phyloP scores from a whole-genome alignment of 2,888 invertebrate species.

The Portevinia maculata region DNA sequence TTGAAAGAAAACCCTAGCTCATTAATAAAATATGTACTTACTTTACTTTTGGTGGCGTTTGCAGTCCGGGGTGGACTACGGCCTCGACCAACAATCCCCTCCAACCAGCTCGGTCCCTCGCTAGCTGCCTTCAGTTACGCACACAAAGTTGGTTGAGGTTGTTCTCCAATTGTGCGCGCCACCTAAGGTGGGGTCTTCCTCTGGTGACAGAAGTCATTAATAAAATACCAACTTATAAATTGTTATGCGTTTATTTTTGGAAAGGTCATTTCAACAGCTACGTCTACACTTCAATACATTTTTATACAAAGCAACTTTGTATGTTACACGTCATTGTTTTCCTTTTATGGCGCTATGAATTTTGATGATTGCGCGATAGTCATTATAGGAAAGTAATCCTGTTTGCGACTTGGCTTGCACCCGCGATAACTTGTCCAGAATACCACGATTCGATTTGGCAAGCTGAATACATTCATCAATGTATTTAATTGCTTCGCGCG shows the following conservation, averaged over 20 bases:
- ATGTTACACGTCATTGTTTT: slow-evolving; percentile 66
- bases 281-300: slow-evolving; percentile 51
- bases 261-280: slow-evolving; percentile 56
- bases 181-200: too few species aligned
- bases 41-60: too few species aligned
- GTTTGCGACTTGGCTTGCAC: slow-evolving; percentile 78
- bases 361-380: slow-evolving; percentile 80
- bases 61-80: too few species aligned
- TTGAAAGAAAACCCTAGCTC: too few species aligned
- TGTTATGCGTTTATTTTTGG: slow-evolving; percentile 38
- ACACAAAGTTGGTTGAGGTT: too few species aligned
- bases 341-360: slow-evolving; percentile 78
- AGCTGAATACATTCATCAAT: slow-evolving; percentile 77
- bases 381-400: slow-evolving; percentile 81
- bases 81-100: too few species aligned
- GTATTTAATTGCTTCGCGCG: slow-evolving; percentile 80
- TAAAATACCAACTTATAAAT: slow-evolving; percentile 16
- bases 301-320: slow-evolving; percentile 62
- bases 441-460: slow-evolving; percentile 69
- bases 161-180: too few species aligned
- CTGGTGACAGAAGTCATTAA: too few species aligned
- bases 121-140: too few species aligned
- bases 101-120: too few species aligned
- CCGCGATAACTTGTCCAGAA: slow-evolving; percentile 77
- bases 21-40: too few species aligned